A percentile compares a stretch with the other conserved stretches of the same genome.
These are phyloP conservation scores for Geophilus truncorum DNA, from an alignment of 2,888 invertebrate species.

Conservation along the genomic window DNA sequence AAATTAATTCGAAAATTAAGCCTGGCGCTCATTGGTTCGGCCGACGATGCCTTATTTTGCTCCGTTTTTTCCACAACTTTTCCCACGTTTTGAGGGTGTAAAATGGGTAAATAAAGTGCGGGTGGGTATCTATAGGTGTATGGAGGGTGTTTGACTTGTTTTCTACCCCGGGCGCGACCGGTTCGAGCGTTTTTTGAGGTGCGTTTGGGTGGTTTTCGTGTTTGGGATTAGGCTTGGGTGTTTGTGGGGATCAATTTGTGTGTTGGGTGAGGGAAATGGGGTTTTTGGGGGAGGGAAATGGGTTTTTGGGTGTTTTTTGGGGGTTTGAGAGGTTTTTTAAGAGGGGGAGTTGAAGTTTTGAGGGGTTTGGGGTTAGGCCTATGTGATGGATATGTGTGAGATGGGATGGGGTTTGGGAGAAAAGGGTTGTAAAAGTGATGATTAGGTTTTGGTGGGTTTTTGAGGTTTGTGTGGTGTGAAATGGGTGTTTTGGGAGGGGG, in stretches of 20 bases:
- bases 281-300: neutral
- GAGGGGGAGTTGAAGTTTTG: no score
- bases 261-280: neutral
- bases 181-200: no score
- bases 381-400: neutral
- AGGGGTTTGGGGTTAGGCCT: neutral
- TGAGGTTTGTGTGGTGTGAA: no score
- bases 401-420: neutral
- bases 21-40: constrained; percentile 1
- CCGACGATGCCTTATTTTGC: neutral
- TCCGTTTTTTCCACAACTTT: neutral
- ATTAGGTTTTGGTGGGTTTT: no score
- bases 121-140: no score
- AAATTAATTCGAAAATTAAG: constrained; percentile 7
- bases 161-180: no score
- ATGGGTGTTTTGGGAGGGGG: no score
- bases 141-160: no score
- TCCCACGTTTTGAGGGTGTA: neutral
- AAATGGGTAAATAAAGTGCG: neutral
- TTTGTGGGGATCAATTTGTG: neutral
- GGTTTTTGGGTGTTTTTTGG: neutral
- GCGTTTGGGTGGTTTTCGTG: neutral
- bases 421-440: neutral
- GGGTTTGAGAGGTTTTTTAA: no score
- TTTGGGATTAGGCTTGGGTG: neutral